Evolutionary conservation across 2,888 invertebrate genomes (phyloP).

Genomic region (Pimpla rufipes): DNA sequence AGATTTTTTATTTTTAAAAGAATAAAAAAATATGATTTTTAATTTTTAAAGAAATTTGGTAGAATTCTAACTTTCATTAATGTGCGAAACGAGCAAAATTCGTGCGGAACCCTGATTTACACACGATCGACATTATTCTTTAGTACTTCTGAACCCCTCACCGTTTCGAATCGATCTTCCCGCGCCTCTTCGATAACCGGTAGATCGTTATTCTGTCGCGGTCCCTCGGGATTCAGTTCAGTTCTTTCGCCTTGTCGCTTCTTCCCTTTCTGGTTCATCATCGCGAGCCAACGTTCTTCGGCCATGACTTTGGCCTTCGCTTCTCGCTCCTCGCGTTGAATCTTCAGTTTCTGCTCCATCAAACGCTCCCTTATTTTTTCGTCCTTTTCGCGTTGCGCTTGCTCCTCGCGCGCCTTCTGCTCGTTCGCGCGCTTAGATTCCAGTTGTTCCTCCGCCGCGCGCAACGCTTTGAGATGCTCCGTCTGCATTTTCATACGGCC

Average conservation of each 20-base stretch:
- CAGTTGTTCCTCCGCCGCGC: slow-evolving; percentile 49
- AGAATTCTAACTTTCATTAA: no score
- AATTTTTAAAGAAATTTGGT: no score
- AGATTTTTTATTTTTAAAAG: no score
- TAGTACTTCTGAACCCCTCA: no score
- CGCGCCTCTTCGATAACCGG: neutral
- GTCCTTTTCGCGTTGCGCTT: slow-evolving; percentile 9
- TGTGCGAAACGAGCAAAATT: no score
- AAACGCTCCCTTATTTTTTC: slow-evolving; percentile 46
- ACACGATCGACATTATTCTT: no score
- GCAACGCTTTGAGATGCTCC: slow-evolving; percentile 10
- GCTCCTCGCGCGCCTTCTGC: slow-evolving; percentile 47
- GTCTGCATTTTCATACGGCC: slow-evolving; percentile 33
- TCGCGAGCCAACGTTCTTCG: neutral
- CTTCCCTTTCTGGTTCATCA: neutral
- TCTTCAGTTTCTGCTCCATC: slow-evolving; percentile 32
- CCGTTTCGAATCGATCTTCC: slow-evolving; percentile 20
- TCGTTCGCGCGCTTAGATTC: slow-evolving; percentile 50
- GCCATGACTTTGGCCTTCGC: slow-evolving; percentile 31
- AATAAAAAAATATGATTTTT: no score
- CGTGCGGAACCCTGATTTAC: no score
- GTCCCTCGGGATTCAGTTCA: slow-evolving; percentile 64
- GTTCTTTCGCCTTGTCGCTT: slow-evolving; percentile 47
- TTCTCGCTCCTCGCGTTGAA: neutral
- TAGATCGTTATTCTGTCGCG: slow-evolving; percentile 22